phyloP scores from a whole-genome alignment of 2,797 vertebrate genomes.

The Bovichtus diacanthus region DNA sequence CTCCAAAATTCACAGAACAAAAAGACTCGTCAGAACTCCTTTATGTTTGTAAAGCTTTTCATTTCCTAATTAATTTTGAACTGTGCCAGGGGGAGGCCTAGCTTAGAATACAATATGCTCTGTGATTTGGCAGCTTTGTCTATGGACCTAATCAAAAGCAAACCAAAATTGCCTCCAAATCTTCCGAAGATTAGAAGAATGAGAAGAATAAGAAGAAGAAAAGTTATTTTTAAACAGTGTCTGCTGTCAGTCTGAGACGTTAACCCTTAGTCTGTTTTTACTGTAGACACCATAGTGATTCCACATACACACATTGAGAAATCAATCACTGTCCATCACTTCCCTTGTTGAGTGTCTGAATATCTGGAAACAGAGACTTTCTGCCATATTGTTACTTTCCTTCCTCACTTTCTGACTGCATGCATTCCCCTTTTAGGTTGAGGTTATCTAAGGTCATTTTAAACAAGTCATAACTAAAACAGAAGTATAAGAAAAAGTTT shows the following conservation, averaged over 20 bases:
- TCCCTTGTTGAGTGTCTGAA: not conserved
- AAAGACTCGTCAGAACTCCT: not conserved
- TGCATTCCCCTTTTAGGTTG: not conserved
- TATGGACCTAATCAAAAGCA: not conserved
- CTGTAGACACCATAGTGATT: not conserved
- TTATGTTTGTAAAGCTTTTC: conserved; percentile 28
- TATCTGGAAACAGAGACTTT: not conserved
- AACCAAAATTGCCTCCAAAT: conserved; percentile 24
- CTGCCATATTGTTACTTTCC: not conserved
- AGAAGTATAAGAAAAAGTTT: not conserved
- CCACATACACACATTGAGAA: conserved; percentile 7
- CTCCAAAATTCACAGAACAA: not conserved
- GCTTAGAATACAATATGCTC: conserved; percentile 7
- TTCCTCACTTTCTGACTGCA: not conserved
- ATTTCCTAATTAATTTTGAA: conserved; percentile 49
- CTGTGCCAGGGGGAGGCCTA: not conserved
- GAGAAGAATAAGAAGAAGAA: too few relatives aligned
- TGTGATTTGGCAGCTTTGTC: conserved; percentile 18
- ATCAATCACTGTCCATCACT: not conserved
- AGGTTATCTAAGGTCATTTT: not conserved
- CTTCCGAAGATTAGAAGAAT: not conserved
- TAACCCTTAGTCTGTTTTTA: not conserved
- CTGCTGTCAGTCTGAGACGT: conserved; percentile 8
- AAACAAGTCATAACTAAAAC: not conserved
- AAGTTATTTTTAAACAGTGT: conserved; percentile 5